phyloP scores from a whole-genome alignment of 2,888 invertebrate genomes.

The Hyppa rectilinea region DNA sequence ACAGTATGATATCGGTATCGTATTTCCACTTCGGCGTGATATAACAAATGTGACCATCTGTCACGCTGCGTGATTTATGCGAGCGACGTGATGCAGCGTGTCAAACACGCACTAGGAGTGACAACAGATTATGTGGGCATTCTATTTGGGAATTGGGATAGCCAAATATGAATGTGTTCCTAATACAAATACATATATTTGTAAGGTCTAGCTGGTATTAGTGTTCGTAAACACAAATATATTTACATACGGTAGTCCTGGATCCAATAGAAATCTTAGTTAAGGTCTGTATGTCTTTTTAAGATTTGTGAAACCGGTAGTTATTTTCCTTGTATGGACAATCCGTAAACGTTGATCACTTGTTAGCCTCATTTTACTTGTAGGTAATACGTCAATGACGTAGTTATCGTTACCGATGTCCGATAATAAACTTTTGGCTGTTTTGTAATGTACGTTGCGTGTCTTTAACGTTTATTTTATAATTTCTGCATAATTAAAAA shows the following conservation, averaged over 20 bases:
- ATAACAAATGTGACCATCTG: conserved; percentile 52
- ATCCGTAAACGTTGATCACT: not conserved
- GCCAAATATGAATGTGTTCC: conserved; percentile 2
- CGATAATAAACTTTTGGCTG: not conserved
- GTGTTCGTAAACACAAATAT: not conserved
- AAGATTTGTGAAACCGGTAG: too few species aligned
- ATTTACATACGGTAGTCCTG: too few species aligned
- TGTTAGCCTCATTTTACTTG: not conserved
- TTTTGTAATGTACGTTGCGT: not conserved
- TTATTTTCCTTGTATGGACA: not conserved
- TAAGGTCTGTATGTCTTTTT: not conserved
- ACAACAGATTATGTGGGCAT: conserved; percentile 36
- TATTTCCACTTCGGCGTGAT: conserved; percentile 26
- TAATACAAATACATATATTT: not conserved
- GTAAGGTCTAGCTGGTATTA: not conserved
- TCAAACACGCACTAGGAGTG: conserved; percentile 42
- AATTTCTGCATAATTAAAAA: too few species aligned
- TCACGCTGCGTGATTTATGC: conserved; percentile 38
- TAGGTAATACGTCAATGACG: not conserved
- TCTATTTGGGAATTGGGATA: conserved; percentile 23
- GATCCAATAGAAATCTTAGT: not conserved
- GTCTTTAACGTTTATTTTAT: too few species aligned
- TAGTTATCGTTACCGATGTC: not conserved
- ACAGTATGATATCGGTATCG: conserved; percentile 30
- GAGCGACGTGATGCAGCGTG: conserved; percentile 40